Evolutionary conservation across 2,113 vertebrate species (phyloP).

Genomic region (Sisor rabdophorus): DNA sequence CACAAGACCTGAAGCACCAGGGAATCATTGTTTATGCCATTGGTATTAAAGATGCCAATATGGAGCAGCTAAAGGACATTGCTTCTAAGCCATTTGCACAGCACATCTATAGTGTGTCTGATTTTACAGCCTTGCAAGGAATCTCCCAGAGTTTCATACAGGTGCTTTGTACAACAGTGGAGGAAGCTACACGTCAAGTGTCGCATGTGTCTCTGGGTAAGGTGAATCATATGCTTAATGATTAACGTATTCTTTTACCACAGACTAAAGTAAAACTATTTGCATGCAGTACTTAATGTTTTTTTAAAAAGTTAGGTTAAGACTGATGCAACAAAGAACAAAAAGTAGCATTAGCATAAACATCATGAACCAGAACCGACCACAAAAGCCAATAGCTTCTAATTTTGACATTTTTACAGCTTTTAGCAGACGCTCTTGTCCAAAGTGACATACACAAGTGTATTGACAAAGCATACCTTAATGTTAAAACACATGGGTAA

Average conservation of each 20-base stretch:
- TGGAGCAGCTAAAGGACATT: constrained; percentile 67
- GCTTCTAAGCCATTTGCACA: constrained; percentile 60
- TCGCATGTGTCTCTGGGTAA: constrained; percentile 55
- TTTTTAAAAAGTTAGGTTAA: no score
- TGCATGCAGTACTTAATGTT: no score
- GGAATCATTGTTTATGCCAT: constrained; percentile 76
- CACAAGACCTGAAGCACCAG: constrained; percentile 65
- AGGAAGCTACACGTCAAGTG: constrained; percentile 54
- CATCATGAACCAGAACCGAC: no score
- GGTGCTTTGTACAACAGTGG: constrained; percentile 68
- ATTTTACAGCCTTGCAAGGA: constrained; percentile 52
- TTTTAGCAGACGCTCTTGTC: no score
- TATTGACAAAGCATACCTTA: no score
- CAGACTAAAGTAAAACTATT: background rate
- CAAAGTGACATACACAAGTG: no score
- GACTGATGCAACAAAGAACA: no score
- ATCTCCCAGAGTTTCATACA: constrained; percentile 63
- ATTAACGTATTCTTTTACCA: background rate
- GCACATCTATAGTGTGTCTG: constrained; percentile 64
- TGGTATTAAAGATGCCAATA: constrained; percentile 76
- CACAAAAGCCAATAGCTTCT: no score
- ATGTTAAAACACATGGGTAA: no score
- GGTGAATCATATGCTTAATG: background rate
- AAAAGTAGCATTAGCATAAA: no score
- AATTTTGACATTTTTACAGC: no score